Percentiles rank a stretch among this genome's conserved stretches.
Conservation (phyloP, 2,888 invertebrate species). For the Ctena decussata region DNA sequence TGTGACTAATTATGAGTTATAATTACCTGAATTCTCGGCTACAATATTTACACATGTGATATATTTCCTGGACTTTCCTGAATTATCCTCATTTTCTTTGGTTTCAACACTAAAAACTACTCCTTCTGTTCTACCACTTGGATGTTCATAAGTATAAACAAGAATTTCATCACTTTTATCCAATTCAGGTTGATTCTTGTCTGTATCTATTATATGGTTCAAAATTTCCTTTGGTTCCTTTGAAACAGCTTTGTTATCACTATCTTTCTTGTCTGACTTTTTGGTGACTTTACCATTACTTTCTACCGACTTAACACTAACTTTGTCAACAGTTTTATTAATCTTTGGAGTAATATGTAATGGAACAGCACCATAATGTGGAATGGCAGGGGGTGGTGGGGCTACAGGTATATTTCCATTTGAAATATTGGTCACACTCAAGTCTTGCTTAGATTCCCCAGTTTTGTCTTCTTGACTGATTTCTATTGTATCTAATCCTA, state of each 20-base stretch:
- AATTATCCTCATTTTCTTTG: conserved; percentile 42
- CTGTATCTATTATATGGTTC: not conserved
- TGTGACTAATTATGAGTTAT: no score
- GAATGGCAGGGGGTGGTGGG: not conserved
- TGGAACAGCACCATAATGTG: not conserved
- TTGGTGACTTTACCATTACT: not conserved
- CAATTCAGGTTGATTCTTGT: not conserved
- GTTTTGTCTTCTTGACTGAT: not conserved
- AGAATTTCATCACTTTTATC: conserved; percentile 39
- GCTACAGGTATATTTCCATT: not conserved
- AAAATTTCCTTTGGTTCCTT: not conserved
- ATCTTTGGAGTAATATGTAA: not conserved
- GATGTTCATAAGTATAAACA: conserved; percentile 58
- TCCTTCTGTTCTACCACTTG: conserved; percentile 55
- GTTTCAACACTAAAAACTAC: conserved; percentile 64
- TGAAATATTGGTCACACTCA: not conserved
- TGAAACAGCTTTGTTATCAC: not conserved
- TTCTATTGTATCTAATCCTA: conserved; percentile 60
- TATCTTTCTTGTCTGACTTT: not conserved
- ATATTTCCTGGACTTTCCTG: conserved; percentile 60
- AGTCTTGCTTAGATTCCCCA: not conserved
- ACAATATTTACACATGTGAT: conserved; percentile 68
- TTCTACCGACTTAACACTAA: not conserved
- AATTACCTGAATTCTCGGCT: conserved; percentile 61
- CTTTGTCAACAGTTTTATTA: not conserved